These are phyloP conservation scores for Hyla sarda DNA, from an alignment of 2,113 vertebrate genomes.

Conservation along the genomic window DNA sequence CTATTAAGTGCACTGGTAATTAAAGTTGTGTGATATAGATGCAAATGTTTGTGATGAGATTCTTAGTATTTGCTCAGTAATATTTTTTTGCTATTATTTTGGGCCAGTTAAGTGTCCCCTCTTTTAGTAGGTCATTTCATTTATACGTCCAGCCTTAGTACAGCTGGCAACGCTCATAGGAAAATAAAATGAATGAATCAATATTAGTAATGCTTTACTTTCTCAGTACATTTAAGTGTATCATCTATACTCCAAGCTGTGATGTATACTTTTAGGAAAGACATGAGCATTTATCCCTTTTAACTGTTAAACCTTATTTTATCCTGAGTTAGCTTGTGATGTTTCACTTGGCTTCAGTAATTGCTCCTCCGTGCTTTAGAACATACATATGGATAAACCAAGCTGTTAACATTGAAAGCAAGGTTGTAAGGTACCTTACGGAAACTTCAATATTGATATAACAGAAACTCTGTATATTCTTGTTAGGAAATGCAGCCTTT, in stretches of 20 bases:
- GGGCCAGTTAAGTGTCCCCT: not conserved
- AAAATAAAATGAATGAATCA: not conserved
- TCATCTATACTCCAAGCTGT: not conserved
- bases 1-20: not conserved
- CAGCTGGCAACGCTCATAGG: not conserved
- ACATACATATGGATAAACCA: not conserved
- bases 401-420: not conserved
- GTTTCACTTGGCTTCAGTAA: not conserved
- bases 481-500: no score
- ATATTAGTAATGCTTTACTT: not conserved
- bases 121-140: constrained; percentile 4
- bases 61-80: not conserved
- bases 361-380: not conserved
- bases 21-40: not conserved
- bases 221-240: not conserved
- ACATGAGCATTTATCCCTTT: not conserved
- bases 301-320: not conserved
- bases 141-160: not conserved
- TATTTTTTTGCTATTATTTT: not conserved
- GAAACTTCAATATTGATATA: not conserved
- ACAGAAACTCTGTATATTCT: no score
- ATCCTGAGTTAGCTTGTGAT: not conserved
- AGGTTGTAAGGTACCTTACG: not conserved
- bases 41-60: not conserved
- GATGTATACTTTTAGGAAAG: not conserved